phyloP scores from a whole-genome alignment of 2,888 invertebrate species.

The Myopa testacea region DNA sequence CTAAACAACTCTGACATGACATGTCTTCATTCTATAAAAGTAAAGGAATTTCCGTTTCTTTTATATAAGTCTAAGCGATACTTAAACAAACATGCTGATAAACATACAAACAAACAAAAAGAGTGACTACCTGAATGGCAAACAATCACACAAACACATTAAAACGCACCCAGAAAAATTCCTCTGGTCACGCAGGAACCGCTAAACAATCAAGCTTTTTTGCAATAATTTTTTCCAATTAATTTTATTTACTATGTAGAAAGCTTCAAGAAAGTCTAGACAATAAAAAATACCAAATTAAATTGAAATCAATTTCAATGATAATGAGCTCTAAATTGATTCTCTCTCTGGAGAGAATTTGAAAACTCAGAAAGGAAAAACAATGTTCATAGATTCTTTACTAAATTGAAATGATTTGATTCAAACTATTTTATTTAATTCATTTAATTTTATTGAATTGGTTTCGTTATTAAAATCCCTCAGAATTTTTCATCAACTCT shows the following conservation, averaged over 20 bases:
- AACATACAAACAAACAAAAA: not conserved
- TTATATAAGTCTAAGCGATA: too few relatives aligned
- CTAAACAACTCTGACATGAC: too few relatives aligned
- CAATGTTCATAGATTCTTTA: too few relatives aligned
- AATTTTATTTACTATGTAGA: not conserved
- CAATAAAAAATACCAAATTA: not conserved
- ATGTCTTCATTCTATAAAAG: too few relatives aligned
- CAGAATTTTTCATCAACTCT: too few relatives aligned
- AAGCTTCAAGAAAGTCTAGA: not conserved
- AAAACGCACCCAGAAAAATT: slow-evolving; percentile 14
- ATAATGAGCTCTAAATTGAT: not conserved
- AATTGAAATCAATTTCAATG: not conserved
- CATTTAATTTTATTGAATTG: too few relatives aligned
- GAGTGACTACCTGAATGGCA: too few relatives aligned
- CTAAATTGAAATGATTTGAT: too few relatives aligned
- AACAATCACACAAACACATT: not conserved
- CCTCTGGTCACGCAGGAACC: not conserved
- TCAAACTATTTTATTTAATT: too few relatives aligned
- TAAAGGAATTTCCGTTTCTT: too few relatives aligned
- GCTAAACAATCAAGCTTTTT: not conserved
- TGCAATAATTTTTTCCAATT: not conserved
- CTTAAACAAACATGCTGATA: not conserved
- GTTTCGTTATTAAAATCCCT: too few relatives aligned
- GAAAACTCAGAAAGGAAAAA: not conserved
- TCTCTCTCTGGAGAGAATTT: too few relatives aligned